Evolutionary conservation across 2,797 vertebrate species (phyloP), one percentile per base, ranked within the genome.

Genomic region (Gila robusta): DNA sequence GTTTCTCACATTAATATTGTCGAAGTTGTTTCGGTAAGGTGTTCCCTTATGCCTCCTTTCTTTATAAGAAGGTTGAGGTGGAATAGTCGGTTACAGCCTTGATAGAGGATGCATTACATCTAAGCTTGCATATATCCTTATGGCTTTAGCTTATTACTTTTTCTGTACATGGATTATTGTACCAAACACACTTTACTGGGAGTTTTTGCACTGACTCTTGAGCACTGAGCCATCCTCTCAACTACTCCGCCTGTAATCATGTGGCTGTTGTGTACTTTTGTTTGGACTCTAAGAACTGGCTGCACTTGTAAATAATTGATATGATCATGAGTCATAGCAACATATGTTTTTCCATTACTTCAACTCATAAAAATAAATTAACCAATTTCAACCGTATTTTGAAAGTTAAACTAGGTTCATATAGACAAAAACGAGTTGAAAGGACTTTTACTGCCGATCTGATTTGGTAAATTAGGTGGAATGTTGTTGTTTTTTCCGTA

Each of bases 1-100:
- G 41, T 72, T 80, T 85, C 41, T 85, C 32, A 59, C 17, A 70
- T 71, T 85, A 84, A 70, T 78, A 44, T 47, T 14, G 73, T 35
- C 44, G 41, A 54, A 39, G 49, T 59, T 44, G 49, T 54, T 17
- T 59, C 8, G 0, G 12, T 59, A n/a, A 47, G 52, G 76, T 70
- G n/a, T 71, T 79, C 64, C 64, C 35, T 44, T 32, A 52, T 5
- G 23, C 21, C 35, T 28, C 8, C n/a, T 26, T 6, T 59, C 8
- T 39, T n/a, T 39, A 26, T 19, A 28, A 26, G 73, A 59, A 74
- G 70, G 70, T 67, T 28, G 28, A 32, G 28, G 2, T 41, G 17
- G 6, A 37, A 78, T 49, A 37, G n/a, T 66, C n/a, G 5, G 59
- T 17, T 79, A 37, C 28, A 5, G 47, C 44, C 37, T 41, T 71